These are phyloP conservation scores for Calonectris borealis DNA, from an alignment of 2,113 vertebrate genomes.

Conservation along the genomic window DNA sequence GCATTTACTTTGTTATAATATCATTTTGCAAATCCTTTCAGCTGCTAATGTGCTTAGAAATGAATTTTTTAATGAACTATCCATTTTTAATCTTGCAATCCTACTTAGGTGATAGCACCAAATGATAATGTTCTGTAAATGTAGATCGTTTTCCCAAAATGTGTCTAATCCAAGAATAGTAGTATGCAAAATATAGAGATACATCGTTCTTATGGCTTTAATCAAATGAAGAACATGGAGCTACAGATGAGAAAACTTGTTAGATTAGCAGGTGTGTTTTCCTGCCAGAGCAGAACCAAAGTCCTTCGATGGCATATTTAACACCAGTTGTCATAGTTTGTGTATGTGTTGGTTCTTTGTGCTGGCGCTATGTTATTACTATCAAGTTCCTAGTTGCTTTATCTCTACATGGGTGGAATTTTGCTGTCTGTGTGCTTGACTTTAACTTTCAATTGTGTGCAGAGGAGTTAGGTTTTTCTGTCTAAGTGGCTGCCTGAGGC, in stretches of 20 bases:
- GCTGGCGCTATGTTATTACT: background rate
- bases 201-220: background rate
- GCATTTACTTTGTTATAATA: background rate
- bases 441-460: background rate
- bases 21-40: constrained; percentile 28
- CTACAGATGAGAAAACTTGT: background rate
- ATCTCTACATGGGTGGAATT: background rate
- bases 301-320: background rate
- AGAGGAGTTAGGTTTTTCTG: background rate
- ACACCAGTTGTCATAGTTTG: background rate
- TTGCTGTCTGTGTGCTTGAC: background rate
- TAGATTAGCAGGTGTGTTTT: background rate
- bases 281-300: background rate
- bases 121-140: background rate
- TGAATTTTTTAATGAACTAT: constrained; percentile 29
- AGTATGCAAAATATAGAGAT: background rate
- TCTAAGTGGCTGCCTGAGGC: background rate
- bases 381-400: background rate
- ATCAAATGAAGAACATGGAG: background rate
- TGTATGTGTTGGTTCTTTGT: background rate
- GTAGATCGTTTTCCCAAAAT: background rate
- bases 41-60: constrained; percentile 29
- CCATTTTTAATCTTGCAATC: constrained; percentile 19
- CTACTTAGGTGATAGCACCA: background rate
- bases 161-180: background rate